Base-by-base conservation (phyloP, 1,140 invertebrate species). In the Zophobas morio region DNA sequence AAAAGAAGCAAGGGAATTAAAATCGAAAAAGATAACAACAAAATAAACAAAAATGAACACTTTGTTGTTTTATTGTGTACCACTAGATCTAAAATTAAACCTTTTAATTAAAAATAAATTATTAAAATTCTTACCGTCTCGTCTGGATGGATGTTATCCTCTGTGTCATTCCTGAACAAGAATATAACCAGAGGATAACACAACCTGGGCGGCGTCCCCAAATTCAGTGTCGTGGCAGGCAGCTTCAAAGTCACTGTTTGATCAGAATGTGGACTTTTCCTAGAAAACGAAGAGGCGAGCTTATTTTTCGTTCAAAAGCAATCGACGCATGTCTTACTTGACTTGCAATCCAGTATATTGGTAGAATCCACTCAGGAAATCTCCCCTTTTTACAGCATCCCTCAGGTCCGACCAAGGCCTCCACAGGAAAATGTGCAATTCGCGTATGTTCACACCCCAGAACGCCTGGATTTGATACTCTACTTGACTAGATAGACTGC, bases 121-220 rank as follows among this genome's bases (percentile, higher is more conserved):
- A 20, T 20, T 20, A 20, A 20, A 20, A 20, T 20, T 20, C 88
- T 89, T 82, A 94, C 93, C 53, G 93, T 93, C 84, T 94, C 93
- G 81, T 94, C 93, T 8, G 93, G 92, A 87, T 93, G 90, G n/a
- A 91, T 84, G 5, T 87, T 85, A 6, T 87, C 87, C 81, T 91
- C 90, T 39, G 88, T 87, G 81, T 94, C 92, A 78, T 86, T 88
- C 33, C 93, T 86, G 6, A 93, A 91, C 20, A 94, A 87, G 75
- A 94, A 91, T 78, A 94, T 92, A 20, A 94, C 93, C 20, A 94
- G 86, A 1, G 93, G 93, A 85, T 94, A 94, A 83, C 91, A 92
- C 57, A 92, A 88, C 73, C 93, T 86, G 0, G 93, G 93, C 46
- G 93, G 93, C 4, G 91, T 90, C 1, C 93, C 93, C 33, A 94